phyloP scores from a whole-genome alignment of 2,888 invertebrate genomes.

The Platynereis dumerilii region DNA sequence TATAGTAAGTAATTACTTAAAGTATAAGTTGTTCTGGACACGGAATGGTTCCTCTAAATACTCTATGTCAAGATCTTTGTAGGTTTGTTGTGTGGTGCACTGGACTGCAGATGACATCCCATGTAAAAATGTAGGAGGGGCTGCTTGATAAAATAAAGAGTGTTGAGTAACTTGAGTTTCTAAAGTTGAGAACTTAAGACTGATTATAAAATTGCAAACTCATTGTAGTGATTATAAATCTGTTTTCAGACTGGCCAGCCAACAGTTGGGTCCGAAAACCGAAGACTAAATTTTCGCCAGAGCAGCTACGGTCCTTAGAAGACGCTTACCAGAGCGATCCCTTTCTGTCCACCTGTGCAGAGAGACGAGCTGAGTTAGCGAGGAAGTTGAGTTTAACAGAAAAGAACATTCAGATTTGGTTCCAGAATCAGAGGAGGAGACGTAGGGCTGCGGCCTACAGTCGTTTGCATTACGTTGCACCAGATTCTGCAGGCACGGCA shows the following conservation, averaged over 20 bases:
- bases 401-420: conserved; percentile 25
- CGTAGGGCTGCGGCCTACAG: conserved; percentile 23
- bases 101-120: no score
- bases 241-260: conserved; percentile 15
- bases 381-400: conserved; percentile 18
- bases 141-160: no score
- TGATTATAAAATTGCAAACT: no score
- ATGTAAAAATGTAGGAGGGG: no score
- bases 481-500: not conserved
- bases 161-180: no score
- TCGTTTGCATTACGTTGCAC: conserved; percentile 12
- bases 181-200: no score
- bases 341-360: conserved; percentile 22
- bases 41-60: no score
- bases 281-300: conserved; percentile 22
- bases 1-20: no score
- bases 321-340: conserved; percentile 20
- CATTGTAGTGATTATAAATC: no score
- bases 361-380: conserved; percentile 16
- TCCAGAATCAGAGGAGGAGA: conserved; percentile 22
- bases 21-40: no score
- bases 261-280: conserved; percentile 19
- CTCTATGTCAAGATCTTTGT: no score
- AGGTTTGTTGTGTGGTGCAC: no score
- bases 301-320: conserved; percentile 18